phyloP scores from a whole-genome alignment of 2,113 vertebrate species.

The Pluvianellus socialis region DNA sequence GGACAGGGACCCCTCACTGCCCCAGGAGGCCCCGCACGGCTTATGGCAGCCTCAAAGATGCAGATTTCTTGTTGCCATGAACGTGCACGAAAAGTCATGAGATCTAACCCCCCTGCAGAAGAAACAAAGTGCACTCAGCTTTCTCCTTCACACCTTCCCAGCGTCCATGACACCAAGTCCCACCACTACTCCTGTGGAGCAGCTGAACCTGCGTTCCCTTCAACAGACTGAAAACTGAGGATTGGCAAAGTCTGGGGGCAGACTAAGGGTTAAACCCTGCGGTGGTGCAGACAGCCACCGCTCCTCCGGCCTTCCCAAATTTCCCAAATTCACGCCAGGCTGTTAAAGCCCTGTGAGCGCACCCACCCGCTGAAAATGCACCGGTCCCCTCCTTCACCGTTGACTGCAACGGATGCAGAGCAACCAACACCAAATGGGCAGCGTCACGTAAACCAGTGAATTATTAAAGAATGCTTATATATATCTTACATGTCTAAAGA shows the following conservation, averaged over 20 bases:
- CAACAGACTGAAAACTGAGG: not conserved
- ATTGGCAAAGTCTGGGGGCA: not conserved
- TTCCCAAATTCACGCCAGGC: not conserved
- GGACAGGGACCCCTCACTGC: not conserved
- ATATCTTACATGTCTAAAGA: too few relatives aligned
- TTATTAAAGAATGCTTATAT: fast-evolving
- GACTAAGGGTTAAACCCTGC: not conserved
- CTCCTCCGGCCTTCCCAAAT: not conserved
- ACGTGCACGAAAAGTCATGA: not conserved
- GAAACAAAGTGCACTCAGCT: fast-evolving
- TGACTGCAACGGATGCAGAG: fast-evolving
- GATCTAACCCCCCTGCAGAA: not conserved
- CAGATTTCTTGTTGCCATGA: not conserved
- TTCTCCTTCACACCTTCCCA: not conserved
- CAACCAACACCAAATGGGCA: not conserved
- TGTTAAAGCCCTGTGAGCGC: not conserved
- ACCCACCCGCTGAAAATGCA: fast-evolving
- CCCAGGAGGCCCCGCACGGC: not conserved
- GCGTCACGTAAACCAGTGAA: fast-evolving
- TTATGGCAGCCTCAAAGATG: not conserved
- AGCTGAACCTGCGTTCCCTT: not conserved
- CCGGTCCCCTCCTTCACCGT: fast-evolving
- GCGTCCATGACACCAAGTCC: fast-evolving
- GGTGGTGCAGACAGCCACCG: not conserved
- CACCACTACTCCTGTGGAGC: not conserved